A percentile compares a stretch with the other conserved stretches of the same genome.
Evolutionary conservation across 2,888 invertebrate species (phyloP).

Genomic region (Tanypteryx hageni): DNA sequence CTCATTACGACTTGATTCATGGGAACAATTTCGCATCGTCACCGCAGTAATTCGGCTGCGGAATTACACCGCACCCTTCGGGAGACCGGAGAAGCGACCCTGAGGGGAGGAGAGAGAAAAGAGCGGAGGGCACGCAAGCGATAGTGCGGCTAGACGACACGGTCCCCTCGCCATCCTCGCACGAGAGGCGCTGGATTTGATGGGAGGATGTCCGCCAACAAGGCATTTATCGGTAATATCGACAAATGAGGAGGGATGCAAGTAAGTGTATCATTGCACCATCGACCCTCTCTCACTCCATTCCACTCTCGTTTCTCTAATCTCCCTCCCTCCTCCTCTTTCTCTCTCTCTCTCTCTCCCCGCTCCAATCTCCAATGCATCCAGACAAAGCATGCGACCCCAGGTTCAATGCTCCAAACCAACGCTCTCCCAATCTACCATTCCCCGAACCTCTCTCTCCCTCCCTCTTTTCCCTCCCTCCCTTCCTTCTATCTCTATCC

Average conservation of each 20-base stretch:
- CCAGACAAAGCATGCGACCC: conserved; percentile 41
- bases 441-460: not conserved
- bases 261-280: not conserved
- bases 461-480: not conserved
- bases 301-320: not conserved
- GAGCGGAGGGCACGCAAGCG: too few species aligned
- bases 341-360: not conserved
- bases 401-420: conserved; percentile 58
- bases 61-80: too few species aligned
- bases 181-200: not conserved
- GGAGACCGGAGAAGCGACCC: too few species aligned
- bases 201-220: not conserved
- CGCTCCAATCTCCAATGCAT: conserved; percentile 56
- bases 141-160: too few species aligned
- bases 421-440: conserved; percentile 18
- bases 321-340: not conserved
- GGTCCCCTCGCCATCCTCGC: not conserved
- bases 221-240: too few species aligned
- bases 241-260: not conserved
- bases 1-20: too few species aligned
- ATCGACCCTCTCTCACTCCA: not conserved
- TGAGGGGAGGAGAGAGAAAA: too few species aligned
- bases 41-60: too few species aligned
- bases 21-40: too few species aligned
- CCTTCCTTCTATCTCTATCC: conserved; percentile 37